Conservation (phyloP, 2,888 invertebrate species). For the Cyclophora punctaria region DNA sequence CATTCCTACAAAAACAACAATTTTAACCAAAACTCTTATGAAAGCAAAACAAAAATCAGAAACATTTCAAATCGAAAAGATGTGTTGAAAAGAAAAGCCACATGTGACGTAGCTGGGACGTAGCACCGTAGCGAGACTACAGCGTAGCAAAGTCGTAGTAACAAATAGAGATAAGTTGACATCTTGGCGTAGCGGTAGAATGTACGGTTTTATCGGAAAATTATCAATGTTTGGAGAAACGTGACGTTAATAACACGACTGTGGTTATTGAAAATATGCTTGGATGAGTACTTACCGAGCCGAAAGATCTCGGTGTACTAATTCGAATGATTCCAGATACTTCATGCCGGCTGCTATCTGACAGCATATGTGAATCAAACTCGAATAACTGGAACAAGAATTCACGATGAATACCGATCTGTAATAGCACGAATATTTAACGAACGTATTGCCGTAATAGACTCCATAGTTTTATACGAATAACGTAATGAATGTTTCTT, state of each 20-base stretch:
- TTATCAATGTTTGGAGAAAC: background rate
- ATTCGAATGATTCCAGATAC: conserved; percentile 90
- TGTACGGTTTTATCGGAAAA: no score
- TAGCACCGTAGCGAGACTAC: background rate
- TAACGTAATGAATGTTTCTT: no score
- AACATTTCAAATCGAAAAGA: background rate
- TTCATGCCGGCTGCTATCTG: conserved; percentile 96
- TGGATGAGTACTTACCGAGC: conserved; percentile 77
- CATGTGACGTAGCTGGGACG: no score
- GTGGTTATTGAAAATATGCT: background rate
- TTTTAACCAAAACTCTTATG: background rate
- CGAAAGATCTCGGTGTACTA: conserved; percentile 92
- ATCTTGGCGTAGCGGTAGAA: background rate
- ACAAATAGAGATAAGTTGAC: background rate
- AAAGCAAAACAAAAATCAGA: no score
- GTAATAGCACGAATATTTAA: no score
- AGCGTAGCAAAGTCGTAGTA: no score
- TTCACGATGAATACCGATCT: background rate
- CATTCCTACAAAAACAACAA: conserved; percentile 77
- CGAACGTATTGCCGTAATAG: no score
- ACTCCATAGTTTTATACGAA: no score
- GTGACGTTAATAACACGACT: background rate
- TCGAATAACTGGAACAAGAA: conserved; percentile 81
- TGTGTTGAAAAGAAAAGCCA: background rate
- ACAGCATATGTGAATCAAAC: conserved; percentile 88